Conservation (phyloP, 2,888 invertebrate genomes). For the Nomada fucata region DNA sequence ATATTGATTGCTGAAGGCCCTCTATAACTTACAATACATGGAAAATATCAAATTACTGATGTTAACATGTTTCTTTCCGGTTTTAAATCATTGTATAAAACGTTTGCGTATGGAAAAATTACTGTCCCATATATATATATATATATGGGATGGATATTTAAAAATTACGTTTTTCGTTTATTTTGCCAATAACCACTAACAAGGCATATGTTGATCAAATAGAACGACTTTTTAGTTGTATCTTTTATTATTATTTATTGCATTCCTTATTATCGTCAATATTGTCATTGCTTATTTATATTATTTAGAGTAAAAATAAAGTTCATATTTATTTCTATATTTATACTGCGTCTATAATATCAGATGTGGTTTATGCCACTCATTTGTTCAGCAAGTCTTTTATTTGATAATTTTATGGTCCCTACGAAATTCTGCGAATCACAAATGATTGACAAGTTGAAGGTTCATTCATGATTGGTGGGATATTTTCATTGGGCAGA, state of each 20-base stretch:
- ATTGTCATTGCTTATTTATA: not conserved
- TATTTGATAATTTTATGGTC: constrained; percentile 10
- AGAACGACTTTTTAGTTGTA: not conserved
- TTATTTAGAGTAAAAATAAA: not conserved
- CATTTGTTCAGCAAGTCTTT: not conserved
- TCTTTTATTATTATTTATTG: not conserved
- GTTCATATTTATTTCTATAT: not conserved
- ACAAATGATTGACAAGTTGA: constrained; percentile 31
- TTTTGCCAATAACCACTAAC: too few species aligned
- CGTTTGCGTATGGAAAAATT: too few species aligned
- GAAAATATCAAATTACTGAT: too few species aligned
- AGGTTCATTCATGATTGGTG: constrained; percentile 65
- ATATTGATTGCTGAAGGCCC: too few species aligned
- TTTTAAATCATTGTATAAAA: too few species aligned
- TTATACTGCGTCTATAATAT: not conserved
- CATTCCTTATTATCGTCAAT: not conserved
- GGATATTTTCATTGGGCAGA: constrained; percentile 73
- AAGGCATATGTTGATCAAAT: too few species aligned
- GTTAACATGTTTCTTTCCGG: too few species aligned
- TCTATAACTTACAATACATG: too few species aligned
- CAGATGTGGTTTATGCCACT: not conserved
- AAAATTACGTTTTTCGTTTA: not conserved
- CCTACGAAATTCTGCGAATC: constrained; percentile 39
- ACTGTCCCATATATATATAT: too few species aligned
- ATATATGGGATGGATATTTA: too few species aligned